phyloP scores from a whole-genome alignment of 2,888 invertebrate genomes.

The Agrochola macilenta region DNA sequence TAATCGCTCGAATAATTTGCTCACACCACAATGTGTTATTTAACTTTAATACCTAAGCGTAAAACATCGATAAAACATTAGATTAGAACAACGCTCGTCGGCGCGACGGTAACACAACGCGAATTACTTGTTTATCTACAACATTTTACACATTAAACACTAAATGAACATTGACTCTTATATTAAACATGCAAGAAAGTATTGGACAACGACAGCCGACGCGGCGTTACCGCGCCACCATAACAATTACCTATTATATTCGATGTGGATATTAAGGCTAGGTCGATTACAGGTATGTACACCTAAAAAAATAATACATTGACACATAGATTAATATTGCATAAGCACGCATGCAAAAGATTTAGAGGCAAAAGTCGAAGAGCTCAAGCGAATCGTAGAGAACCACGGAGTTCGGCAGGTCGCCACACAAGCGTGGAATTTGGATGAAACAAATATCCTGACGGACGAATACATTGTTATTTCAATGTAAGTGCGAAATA shows the following conservation, averaged over 20 bases:
- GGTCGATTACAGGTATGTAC: constrained; percentile 85
- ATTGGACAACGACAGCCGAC: constrained; percentile 76
- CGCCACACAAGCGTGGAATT: constrained; percentile 81
- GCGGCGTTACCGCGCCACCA: constrained; percentile 65
- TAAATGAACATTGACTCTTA: constrained; percentile 83
- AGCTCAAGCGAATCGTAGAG: constrained; percentile 59
- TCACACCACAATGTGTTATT: constrained; percentile 84
- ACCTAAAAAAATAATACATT: constrained; percentile 85
- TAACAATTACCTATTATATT: constrained; percentile 85
- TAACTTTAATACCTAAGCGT: constrained; percentile 84
- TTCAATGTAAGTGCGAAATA: constrained; percentile 87
- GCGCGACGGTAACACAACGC: constrained; percentile 72
- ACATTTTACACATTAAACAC: constrained; percentile 81
- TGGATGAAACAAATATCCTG: constrained; percentile 88
- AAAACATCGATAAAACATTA: constrained; percentile 86
- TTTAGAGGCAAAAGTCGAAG: constrained; percentile 86
- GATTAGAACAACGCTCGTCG: constrained; percentile 79
- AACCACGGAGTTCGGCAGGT: constrained; percentile 63
- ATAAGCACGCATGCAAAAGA: constrained; percentile 90
- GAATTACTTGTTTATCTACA: constrained; percentile 66
- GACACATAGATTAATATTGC: constrained; percentile 81
- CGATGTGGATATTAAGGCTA: constrained; percentile 90
- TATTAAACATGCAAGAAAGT: constrained; percentile 87
- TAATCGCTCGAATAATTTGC: constrained; percentile 88
- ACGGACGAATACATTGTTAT: constrained; percentile 87